phyloP scores from a whole-genome alignment of 2,888 invertebrate genomes.

The Drepana falcataria region DNA sequence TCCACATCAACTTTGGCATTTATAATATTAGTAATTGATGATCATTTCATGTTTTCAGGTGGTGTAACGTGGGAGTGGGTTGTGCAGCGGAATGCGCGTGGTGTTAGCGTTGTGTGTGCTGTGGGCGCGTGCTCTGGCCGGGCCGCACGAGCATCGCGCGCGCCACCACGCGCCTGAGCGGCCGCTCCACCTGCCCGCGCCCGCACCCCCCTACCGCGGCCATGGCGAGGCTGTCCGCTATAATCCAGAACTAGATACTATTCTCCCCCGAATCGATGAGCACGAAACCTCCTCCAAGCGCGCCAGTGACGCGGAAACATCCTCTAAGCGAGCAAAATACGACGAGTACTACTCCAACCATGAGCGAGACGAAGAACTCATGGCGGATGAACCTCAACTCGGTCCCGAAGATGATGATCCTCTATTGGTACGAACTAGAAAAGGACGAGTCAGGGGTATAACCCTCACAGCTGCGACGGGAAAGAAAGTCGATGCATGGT shows the following conservation, averaged over 20 bases:
- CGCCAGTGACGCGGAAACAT: conserved; percentile 59
- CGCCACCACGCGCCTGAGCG: conserved; percentile 72
- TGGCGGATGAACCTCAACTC: conserved; percentile 67
- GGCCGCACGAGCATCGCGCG: conserved; percentile 73
- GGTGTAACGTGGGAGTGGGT: conserved; percentile 59
- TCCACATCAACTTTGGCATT: too few relatives aligned
- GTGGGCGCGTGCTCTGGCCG: conserved; percentile 66
- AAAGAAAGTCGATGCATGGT: conserved; percentile 90
- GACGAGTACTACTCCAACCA: conserved; percentile 67
- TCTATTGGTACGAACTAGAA: conserved; percentile 86
- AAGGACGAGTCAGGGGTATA: conserved; percentile 87
- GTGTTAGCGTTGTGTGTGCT: conserved; percentile 72
- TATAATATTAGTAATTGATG: too few relatives aligned
- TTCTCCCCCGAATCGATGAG: conserved; percentile 64
- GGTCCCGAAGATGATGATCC: conserved; percentile 81
- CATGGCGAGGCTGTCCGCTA: conserved; percentile 78
- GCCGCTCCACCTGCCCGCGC: conserved; percentile 55
- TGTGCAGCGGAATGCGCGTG: conserved; percentile 72
- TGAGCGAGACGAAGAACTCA: conserved; percentile 54
- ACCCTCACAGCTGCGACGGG: conserved; percentile 86
- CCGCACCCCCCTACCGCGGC: conserved; percentile 67
- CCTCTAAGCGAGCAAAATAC: conserved; percentile 58
- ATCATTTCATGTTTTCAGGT: conserved; percentile 43
- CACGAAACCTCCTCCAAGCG: conserved; percentile 67
- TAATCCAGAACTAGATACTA: conserved; percentile 75